Evolutionary conservation across 2,113 vertebrate genomes (phyloP).

Genomic region (Symphodus melops): DNA sequence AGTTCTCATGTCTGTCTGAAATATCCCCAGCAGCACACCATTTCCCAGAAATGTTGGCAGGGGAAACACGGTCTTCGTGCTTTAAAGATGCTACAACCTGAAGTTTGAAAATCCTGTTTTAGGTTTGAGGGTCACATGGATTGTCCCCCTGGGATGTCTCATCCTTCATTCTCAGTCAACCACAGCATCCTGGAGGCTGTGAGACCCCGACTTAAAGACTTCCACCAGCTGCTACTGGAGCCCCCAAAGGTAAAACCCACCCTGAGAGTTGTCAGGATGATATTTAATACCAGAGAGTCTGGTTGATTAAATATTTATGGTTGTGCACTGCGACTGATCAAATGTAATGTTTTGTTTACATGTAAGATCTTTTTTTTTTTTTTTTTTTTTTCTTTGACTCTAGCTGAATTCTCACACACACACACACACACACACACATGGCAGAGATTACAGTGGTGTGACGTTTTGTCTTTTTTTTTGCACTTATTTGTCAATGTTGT

Average conservation of each 20-base stretch:
- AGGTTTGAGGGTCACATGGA: conserved; percentile 99
- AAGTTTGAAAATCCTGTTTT: conserved; percentile 29
- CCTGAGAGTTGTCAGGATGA: neutral
- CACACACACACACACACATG: too few relatives aligned
- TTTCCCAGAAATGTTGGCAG: neutral
- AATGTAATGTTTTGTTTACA: too few relatives aligned
- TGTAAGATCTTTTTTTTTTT: too few relatives aligned
- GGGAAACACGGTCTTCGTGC: neutral
- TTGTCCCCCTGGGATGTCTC: conserved; percentile 94
- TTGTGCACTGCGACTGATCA: too few relatives aligned
- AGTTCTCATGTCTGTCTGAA: too few relatives aligned
- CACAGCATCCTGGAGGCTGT: conserved; percentile 97
- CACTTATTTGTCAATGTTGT: too few relatives aligned
- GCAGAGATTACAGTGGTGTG: too few relatives aligned
- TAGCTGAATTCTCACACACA: too few relatives aligned
- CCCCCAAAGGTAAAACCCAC: conserved; percentile 91
- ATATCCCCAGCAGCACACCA: too few relatives aligned
- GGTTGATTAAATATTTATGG: neutral
- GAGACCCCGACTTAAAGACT: conserved; percentile 92
- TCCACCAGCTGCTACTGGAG: conserved; percentile 95
- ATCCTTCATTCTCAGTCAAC: conserved; percentile 92
- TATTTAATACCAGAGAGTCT: neutral
- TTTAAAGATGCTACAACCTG: neutral
- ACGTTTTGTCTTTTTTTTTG: too few relatives aligned
- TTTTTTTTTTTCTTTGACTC: too few relatives aligned